These are phyloP conservation scores for Hyles vespertilio DNA, from an alignment of 1,140 invertebrate species.

Conservation along the genomic window DNA sequence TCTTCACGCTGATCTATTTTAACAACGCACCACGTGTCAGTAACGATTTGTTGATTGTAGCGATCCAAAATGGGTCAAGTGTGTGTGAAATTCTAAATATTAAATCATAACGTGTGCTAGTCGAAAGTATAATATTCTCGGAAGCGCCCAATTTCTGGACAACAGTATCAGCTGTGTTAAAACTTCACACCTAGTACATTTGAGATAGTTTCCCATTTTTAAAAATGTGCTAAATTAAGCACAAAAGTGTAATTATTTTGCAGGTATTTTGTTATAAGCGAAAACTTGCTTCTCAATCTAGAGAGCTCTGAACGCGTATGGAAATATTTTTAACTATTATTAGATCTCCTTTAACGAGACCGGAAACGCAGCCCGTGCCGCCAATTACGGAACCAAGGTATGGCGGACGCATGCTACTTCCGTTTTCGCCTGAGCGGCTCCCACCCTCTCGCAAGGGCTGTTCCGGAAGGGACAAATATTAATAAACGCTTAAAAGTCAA, in stretches of 20 bases:
- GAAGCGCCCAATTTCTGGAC: not conserved
- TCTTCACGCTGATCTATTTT: too few species aligned
- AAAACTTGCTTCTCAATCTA: not conserved
- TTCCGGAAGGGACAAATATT: conserved; percentile 66
- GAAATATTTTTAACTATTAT: conserved; percentile 35
- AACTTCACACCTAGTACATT: too few species aligned
- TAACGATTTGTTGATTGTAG: conserved; percentile 16
- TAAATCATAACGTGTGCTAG: not conserved
- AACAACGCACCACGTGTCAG: too few species aligned
- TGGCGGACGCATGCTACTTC: conserved; percentile 66
- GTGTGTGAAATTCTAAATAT: conserved; percentile 16
- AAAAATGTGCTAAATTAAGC: too few species aligned
- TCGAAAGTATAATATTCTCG: not conserved
- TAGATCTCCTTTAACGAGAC: conserved; percentile 43
- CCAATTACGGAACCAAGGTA: conserved; percentile 56
- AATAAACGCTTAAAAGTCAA: conserved; percentile 65
- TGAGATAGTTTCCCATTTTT: too few species aligned
- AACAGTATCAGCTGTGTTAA: not conserved
- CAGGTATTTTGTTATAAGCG: too few species aligned
- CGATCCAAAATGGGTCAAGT: conserved; percentile 29
- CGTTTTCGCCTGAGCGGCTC: conserved; percentile 59
- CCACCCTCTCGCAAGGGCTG: conserved; percentile 57
- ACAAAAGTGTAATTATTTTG: too few species aligned
- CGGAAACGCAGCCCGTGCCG: conserved; percentile 66
- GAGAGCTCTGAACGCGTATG: too few species aligned